A percentile compares a stretch with the other conserved stretches of the same genome.
Conservation (phyloP, 23 tunicate species). For the Halocynthia aurantium region DNA sequence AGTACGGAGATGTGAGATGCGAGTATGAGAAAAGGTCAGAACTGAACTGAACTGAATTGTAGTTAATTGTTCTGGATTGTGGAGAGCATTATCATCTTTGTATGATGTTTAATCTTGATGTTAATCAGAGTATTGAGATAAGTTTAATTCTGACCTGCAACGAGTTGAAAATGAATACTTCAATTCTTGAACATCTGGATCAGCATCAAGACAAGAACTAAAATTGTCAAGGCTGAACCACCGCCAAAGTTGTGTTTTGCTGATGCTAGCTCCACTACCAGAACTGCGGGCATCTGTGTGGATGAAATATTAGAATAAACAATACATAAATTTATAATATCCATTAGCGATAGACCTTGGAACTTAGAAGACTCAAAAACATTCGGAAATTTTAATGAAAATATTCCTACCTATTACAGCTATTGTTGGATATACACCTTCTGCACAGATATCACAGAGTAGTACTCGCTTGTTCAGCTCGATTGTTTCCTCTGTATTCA, state of each 20-base stretch:
- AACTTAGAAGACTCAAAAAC: no score
- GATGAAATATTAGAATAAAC: not conserved
- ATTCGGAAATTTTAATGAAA: not conserved
- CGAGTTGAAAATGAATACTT: constrained; percentile 55
- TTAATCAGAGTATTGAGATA: no score
- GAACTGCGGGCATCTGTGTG: constrained; percentile 61
- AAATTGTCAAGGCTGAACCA: constrained; percentile 83
- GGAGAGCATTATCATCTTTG: no score
- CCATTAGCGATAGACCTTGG: no score
- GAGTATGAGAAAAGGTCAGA: no score
- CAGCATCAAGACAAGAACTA: constrained; percentile 71
- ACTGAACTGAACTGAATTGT: no score
- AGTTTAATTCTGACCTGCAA: constrained; percentile 45
- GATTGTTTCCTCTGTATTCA: constrained; percentile 1
- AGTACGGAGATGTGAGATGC: no score
- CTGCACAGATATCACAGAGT: constrained; percentile 63
- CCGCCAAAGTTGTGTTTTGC: constrained; percentile 94
- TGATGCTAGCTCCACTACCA: constrained; percentile 75
- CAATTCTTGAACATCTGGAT: constrained; percentile 65
- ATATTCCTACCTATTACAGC: constrained; percentile 47
- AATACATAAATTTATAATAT: not conserved
- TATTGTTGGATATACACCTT: constrained; percentile 83
- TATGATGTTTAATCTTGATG: no score
- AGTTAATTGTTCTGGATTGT: no score
- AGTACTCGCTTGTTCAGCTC: constrained; percentile 10